Percentiles rank a stretch among this genome's conserved stretches.
phyloP scores from a whole-genome alignment of 2,113 vertebrate genomes.

The Chamaea fasciata region DNA sequence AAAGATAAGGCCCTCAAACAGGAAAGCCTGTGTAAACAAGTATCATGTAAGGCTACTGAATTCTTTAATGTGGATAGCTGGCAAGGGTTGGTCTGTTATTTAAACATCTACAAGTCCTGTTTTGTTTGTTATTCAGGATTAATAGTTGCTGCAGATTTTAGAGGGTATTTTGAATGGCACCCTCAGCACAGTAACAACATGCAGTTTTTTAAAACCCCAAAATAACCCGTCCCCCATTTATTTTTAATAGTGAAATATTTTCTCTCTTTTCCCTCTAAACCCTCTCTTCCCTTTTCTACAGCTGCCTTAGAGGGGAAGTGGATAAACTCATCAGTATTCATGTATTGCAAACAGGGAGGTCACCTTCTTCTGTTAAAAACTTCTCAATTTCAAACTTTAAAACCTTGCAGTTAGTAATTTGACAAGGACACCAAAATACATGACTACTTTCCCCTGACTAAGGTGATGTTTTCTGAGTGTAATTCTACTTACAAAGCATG shows the following conservation, averaged over 20 bases:
- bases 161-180: background rate
- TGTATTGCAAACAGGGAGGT: slow-evolving; percentile 8
- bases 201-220: background rate
- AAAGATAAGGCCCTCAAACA: background rate
- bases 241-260: background rate
- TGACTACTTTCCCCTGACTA: background rate
- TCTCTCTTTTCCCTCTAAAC: background rate
- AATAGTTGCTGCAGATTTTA: background rate
- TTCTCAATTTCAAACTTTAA: slow-evolving; percentile 18
- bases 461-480: background rate
- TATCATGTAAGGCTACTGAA: background rate
- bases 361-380: slow-evolving; percentile 41
- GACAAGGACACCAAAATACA: slow-evolving; percentile 29
- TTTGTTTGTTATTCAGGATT: background rate
- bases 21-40: background rate
- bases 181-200: background rate
- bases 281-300: background rate
- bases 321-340: slow-evolving; percentile 30
- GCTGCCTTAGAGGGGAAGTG: background rate
- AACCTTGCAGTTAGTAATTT: slow-evolving; percentile 24
- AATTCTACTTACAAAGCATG: background rate
- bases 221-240: background rate
- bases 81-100: background rate
- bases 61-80: background rate
- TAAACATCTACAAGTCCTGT: background rate